Conservation (phyloP, 2,888 invertebrate species). For the Melangyna quadrimaculata region DNA sequence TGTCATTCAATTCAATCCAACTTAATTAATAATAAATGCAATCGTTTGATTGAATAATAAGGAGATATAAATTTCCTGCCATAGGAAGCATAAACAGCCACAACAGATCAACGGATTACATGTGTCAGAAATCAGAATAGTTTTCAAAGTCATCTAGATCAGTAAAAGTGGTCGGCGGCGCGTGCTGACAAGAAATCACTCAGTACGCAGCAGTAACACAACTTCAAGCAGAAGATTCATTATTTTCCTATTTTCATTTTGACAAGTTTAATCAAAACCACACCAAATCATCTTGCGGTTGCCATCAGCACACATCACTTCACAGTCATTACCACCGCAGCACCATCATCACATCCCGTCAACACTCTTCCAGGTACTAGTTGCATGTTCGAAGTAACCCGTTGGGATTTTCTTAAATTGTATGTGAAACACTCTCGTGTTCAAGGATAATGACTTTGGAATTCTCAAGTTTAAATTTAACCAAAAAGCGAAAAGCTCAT, state of each 20-base stretch:
- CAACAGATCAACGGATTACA: conserved; percentile 12
- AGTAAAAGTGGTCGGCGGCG: not conserved
- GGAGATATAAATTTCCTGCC: not conserved
- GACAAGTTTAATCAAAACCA: conserved; percentile 36
- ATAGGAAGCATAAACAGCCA: not conserved
- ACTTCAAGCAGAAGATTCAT: conserved; percentile 4
- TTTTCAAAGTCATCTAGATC: conserved; percentile 14
- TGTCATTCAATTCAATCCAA: conserved; percentile 41
- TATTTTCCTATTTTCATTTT: conserved; percentile 5
- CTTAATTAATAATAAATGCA: conserved; percentile 45
- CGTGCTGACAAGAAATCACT: not conserved
- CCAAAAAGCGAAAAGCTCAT: conserved; percentile 45
- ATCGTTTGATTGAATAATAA: conserved; percentile 9
- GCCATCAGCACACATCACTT: conserved; percentile 5
- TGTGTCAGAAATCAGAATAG: conserved; percentile 26
- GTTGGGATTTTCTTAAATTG: conserved; percentile 18
- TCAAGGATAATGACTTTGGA: conserved; percentile 64
- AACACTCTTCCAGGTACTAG: conserved; percentile 28
- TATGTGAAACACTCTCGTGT: conserved; percentile 5
- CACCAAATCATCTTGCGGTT: conserved; percentile 34
- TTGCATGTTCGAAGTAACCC: conserved; percentile 44
- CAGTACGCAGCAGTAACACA: not conserved
- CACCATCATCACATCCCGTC: conserved; percentile 11
- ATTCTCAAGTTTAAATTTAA: conserved; percentile 51
- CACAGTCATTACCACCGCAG: not conserved